Base-by-base conservation (phyloP, 2,888 invertebrate genomes). In the Entomobrya multifasciata region DNA sequence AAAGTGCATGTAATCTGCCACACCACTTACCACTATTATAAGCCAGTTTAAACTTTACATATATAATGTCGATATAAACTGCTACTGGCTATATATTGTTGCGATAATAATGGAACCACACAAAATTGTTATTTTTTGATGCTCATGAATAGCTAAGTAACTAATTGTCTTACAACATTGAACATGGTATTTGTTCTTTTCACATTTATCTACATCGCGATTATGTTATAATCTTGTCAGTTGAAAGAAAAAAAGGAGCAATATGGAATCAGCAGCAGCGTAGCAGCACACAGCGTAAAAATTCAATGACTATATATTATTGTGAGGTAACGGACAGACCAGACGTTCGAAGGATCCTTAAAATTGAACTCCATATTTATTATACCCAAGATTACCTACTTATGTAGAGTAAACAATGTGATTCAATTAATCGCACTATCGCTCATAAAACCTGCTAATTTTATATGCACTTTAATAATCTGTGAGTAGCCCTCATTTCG, bases 401-500 rank as follows among this genome's bases (percentile, higher is more conserved):
- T 36, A 52, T 52, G 11, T n/a, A 52, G 52, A 52, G 41, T 57
- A 70, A 84, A 74, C 74, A 49, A 76, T 76, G 76, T 27, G 76
- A 74, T 76, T 76, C 83, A 83, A 83, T 76, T 83, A 83, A 83
- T 83, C 65, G 49, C 52, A 83, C 83, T 67, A 67, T 47, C 67
- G 41, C 55, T 49, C 77, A 55, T 67, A 76, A 77, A 84, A 84
- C 44, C 55, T 70, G 52, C 65, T 49, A 65, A 17, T 82, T 36
- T 77, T 76, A 57, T 84, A 70, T 52, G 55, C 55, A 70, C 55
- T 74, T 30, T 74, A 57, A 72, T 85, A 78, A 79, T 80, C 17
- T 62, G 74, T 27, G 80, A 62, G 74, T 67, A 65, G 74, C 76
- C 86, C 80, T 52, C 65, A 80, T 79, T 79, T n/a, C n/a, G n/a